Evolutionary conservation across 2,888 invertebrate genomes (phyloP), one percentile per base, ranked within the genome.

Genomic region (Unio delphinus): DNA sequence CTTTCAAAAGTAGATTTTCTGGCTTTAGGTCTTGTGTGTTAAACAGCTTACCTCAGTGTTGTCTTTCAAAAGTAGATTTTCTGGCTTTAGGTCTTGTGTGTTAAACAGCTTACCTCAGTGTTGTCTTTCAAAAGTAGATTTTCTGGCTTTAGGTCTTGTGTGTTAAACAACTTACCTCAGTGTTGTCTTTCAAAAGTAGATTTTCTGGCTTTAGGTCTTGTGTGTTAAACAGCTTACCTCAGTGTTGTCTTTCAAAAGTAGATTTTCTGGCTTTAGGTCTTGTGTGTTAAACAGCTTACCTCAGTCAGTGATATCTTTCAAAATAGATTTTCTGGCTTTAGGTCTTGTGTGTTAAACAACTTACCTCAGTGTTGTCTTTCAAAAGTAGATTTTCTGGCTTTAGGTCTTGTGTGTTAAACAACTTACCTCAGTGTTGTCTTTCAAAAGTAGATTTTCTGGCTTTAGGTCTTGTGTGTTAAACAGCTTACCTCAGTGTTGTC

Each of bases 141-240:
- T 3, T n/a, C 5, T 45, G n/a, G 11, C 11, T 15, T 45, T 15
- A 45, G 45, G 45, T 45, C 55, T 7, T 28, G 11, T 11, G 45
- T 45, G 15, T 45, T 45, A 45, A 45, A 45, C 15, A 45, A 59
- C 72, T 62, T 73, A 86, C 88, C 78, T 84, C 81, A 54, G 84
- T 75, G 66, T 84, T 82, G 67, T 87, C 84, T 61, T 82, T 84
- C 6, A 88, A 78, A 28, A 88, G 74, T 15, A 87, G 81, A 72
- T 88, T 88, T 66, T 88, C 88, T 45, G 88, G 88, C 70, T 88
- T 88, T 64, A 88, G 75, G 67, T 87, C 87, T n/a, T n/a, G n/a
- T n/a, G n/a, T n/a, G n/a, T n/a, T n/a, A n/a, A n/a, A n/a, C n/a
- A n/a, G n/a, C n/a, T 62, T 73, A 86, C 88, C 78, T 84, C 80